Evolutionary conservation across 2,797 vertebrate genomes (phyloP).

Genomic region (Ptychobarbus kaznakovi): DNA sequence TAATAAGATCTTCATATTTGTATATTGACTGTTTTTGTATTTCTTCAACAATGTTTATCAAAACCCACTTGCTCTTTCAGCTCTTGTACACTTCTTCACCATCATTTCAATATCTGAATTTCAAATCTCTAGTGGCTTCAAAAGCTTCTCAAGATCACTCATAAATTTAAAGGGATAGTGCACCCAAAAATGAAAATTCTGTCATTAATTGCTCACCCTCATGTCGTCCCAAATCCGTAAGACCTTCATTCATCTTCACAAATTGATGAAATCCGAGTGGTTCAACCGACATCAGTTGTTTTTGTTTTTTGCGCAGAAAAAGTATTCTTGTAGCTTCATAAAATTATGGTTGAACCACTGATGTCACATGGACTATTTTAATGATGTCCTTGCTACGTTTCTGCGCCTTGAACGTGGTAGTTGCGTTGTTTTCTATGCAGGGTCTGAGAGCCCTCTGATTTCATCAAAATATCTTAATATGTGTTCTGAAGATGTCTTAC

Average conservation of each 20-base stretch:
- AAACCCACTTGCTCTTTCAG: neutral
- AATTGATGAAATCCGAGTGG: neutral
- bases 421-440: too few species aligned
- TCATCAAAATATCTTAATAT: neutral
- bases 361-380: too few species aligned
- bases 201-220: neutral
- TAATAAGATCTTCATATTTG: conserved; percentile 54
- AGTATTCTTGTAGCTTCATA: too few species aligned
- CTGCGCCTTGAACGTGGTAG: too few species aligned
- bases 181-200: too few species aligned
- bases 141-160: neutral
- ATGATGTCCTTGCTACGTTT: too few species aligned
- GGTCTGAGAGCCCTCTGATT: neutral
- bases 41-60: neutral
- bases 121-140: neutral
- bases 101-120: neutral
- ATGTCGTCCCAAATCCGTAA: neutral
- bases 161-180: neutral
- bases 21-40: conserved; percentile 17
- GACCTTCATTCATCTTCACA: neutral
- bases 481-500: too few species aligned
- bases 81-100: neutral
- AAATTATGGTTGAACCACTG: too few species aligned
- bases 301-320: too few species aligned
- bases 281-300: too few species aligned